phyloP scores from a whole-genome alignment of 1,140 invertebrate genomes.

The Wasmannia auropunctata region DNA sequence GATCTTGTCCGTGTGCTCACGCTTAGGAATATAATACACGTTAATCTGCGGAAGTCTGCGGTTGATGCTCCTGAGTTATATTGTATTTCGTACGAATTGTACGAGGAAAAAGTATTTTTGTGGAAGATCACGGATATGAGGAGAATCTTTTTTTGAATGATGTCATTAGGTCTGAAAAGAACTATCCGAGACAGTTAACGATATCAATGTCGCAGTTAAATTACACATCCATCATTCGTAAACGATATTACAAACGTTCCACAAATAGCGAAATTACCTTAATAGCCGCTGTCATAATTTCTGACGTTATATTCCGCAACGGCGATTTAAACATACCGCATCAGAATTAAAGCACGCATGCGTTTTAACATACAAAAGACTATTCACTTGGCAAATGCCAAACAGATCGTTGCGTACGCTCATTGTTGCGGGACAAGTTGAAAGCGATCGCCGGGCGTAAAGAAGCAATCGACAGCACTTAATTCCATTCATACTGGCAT shows the following conservation, averaged over 20 bases:
- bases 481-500: conserved; percentile 53
- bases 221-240: background rate
- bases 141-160: background rate
- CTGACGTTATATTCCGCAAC: conserved; percentile 4
- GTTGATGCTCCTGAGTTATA: background rate
- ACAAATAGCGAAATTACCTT: background rate
- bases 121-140: background rate
- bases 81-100: background rate
- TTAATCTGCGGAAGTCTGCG: conserved; percentile 27
- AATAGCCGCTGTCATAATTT: conserved; percentile 1
- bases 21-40: background rate
- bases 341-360: conserved; percentile 36
- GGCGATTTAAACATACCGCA: background rate
- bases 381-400: conserved; percentile 54
- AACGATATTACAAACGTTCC: background rate
- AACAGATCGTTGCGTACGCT: conserved; percentile 41
- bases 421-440: conserved; percentile 35
- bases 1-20: background rate
- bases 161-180: background rate
- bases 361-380: conserved; percentile 56
- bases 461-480: conserved; percentile 50
- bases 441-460: conserved; percentile 45
- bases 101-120: conserved; percentile 17
- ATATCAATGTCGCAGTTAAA: background rate
- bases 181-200: background rate